Base-by-base conservation (phyloP, 2,888 invertebrate species). In the Alitta virens region DNA sequence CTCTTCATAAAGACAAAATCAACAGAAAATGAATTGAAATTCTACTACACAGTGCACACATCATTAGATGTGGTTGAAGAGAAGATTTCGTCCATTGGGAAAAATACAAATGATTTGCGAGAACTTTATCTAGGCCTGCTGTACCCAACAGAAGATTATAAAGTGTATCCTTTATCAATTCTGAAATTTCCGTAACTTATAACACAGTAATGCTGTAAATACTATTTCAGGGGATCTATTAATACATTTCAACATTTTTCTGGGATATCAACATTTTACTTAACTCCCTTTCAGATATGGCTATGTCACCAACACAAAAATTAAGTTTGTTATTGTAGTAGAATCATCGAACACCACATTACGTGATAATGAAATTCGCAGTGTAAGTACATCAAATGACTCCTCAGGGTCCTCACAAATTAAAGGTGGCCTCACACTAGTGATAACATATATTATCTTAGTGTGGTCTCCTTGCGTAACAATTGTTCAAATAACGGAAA, bases 251-350 rank as follows among this genome's bases (percentile, higher is more conserved):
- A n/a, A n/a, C n/a, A n/a, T n/a, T n/a, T n/a, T n/a, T n/a, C n/a
- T n/a, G n/a, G n/a, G n/a, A n/a, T n/a, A n/a, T n/a, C n/a, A n/a
- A n/a, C 1, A 26, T 27, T 46, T 24, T 49, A 52, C 63, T 67
- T 50, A 56, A 56, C 65, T 60, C 40, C 16, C 38, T 9, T 56
- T 3, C 67, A 83, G 83, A 56, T 84, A 83, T 84, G 97, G 97
- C 0, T 97, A 95, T 83, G 93, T 95, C 9, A 96, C 96, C n/a
- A 97, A 96, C 78, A 96, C 96, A 0, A 91, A 91, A 84, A 90
- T 96, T 9, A 97, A 97, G 82, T 90, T 97, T 78, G 90, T 97
- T 7, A 89, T 97, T 63, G 91, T 96, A 38, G 90, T 95, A 1
- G 94, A 94, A 82, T 91, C 94, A 0, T 89, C 91, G 23, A 94